These are phyloP conservation scores for Nothoprocta perdicaria DNA, from an alignment of 2,113 vertebrate genomes.

Conservation along the genomic window DNA sequence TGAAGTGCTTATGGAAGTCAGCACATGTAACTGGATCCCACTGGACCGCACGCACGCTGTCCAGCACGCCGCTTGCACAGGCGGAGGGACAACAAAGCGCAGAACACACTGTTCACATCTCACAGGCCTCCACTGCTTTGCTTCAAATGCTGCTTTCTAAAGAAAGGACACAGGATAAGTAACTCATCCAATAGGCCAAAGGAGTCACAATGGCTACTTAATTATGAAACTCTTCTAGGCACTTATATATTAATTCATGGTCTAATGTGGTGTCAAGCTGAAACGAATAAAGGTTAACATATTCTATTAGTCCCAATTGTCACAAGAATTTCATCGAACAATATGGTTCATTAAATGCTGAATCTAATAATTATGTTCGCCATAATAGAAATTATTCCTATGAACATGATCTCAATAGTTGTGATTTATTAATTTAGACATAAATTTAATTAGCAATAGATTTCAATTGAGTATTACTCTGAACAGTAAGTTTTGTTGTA, in stretches of 20 bases:
- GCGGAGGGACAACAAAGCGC: not conserved
- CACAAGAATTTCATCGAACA: constrained; percentile 79
- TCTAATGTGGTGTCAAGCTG: constrained; percentile 75
- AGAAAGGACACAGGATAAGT: not conserved
- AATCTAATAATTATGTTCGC: constrained; percentile 77
- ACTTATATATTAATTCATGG: constrained; percentile 75
- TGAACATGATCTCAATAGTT: constrained; percentile 76
- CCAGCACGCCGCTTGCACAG: not conserved
- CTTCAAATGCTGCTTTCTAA: constrained; percentile 44
- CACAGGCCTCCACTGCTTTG: constrained; percentile 12
- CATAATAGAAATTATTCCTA: constrained; percentile 80
- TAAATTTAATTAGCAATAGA: constrained; percentile 80
- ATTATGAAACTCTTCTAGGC: constrained; percentile 72
- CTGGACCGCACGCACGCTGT: not conserved
- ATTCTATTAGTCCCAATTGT: constrained; percentile 83
- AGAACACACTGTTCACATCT: not conserved
- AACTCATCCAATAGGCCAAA: constrained; percentile 54
- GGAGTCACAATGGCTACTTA: constrained; percentile 73
- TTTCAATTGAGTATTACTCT: constrained; percentile 71
- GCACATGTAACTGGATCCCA: not conserved
- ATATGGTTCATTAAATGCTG: constrained; percentile 77
- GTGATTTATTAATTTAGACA: constrained; percentile 81
- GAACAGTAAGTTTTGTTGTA: constrained; percentile 69
- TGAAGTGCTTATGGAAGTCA: not conserved
- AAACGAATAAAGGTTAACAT: constrained; percentile 81